phyloP scores from a whole-genome alignment of 2,113 vertebrate genomes.

The Diadophis punctatus region DNA sequence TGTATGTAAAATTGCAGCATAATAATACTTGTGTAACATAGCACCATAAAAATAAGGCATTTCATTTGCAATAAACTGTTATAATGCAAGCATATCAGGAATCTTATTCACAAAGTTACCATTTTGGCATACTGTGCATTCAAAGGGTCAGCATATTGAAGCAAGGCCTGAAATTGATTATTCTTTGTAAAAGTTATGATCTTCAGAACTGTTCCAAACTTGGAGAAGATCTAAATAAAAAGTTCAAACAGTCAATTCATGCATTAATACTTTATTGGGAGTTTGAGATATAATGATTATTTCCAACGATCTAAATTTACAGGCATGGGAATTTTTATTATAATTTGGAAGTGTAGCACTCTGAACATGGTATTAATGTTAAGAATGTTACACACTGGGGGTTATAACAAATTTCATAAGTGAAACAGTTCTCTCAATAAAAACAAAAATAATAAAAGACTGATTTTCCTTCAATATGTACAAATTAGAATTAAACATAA shows the following conservation, averaged over 20 bases:
- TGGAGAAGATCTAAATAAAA: conserved; percentile 78
- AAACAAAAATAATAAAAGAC: not conserved
- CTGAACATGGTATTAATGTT: not conserved
- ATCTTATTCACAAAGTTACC: conserved; percentile 64
- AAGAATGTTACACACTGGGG: not conserved
- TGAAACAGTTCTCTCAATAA: not conserved
- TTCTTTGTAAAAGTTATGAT: conserved; percentile 83
- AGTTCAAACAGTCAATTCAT: conserved; percentile 13
- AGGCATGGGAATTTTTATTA: not conserved
- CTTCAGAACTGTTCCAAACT: conserved; percentile 80
- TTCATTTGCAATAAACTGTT: not conserved
- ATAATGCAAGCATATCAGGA: not conserved
- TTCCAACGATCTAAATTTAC: not conserved
- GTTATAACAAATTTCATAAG: not conserved
- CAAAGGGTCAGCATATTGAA: conserved; percentile 77
- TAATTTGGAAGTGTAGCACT: not conserved
- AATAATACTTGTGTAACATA: not conserved
- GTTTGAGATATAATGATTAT: not conserved
- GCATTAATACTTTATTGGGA: not conserved
- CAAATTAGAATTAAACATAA: not conserved
- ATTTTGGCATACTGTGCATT: conserved; percentile 80
- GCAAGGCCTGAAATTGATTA: conserved; percentile 79
- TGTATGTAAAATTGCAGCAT: not conserved
- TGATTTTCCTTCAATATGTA: not conserved
- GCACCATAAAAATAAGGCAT: not conserved